Percentiles rank a stretch among this genome's conserved stretches.
Conservation (phyloP, 2,113 vertebrate genomes). For the Dicentrarchus labrax region DNA sequence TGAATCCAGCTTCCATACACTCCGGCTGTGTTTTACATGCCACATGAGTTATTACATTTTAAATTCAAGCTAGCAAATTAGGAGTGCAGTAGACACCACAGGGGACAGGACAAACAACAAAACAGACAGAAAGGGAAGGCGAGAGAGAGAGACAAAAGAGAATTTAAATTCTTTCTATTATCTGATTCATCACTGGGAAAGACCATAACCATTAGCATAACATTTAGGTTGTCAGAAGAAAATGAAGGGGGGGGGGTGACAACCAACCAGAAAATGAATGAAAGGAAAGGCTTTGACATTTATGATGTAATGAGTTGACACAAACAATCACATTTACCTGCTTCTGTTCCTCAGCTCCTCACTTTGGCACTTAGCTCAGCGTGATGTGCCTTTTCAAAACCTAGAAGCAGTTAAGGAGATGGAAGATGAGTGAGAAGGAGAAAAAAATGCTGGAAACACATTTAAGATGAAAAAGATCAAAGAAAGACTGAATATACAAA, state of each 20-base stretch:
- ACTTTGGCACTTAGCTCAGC: constrained; percentile 25
- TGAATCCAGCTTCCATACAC: constrained; percentile 1
- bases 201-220: background rate
- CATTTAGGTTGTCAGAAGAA: background rate
- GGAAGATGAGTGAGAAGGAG: background rate
- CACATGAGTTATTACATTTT: constrained; percentile 9
- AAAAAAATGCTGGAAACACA: background rate
- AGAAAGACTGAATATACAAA: background rate
- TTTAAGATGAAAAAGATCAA: background rate
- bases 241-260: background rate
- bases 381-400: background rate
- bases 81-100: background rate
- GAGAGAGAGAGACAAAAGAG: background rate
- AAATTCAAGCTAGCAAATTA: background rate
- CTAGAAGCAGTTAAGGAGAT: background rate
- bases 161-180: constrained; percentile 11
- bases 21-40: constrained; percentile 15
- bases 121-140: background rate
- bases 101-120: constrained; percentile 3
- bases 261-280: background rate
- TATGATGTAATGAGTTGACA: background rate
- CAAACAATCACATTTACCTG: constrained; percentile 17
- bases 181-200: background rate
- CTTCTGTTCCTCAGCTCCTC: background rate
- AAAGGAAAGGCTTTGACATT: constrained; percentile 2